Conservation (phyloP, 2,797 vertebrate species). For the Melopsittacus undulatus region DNA sequence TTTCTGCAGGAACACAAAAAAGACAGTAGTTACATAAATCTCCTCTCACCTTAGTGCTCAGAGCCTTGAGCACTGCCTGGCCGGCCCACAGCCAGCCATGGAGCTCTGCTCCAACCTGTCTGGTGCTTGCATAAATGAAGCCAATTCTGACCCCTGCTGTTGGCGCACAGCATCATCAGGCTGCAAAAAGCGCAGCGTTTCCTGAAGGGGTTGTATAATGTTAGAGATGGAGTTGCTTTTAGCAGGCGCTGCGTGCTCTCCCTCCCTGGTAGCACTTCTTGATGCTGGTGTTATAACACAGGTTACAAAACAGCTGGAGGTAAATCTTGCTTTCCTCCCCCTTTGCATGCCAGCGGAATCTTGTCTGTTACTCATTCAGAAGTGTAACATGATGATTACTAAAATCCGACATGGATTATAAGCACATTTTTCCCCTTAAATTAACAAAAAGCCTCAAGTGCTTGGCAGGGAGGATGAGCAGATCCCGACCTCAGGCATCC, state of each 20-base stretch:
- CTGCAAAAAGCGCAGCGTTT: not conserved
- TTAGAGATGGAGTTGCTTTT: not conserved
- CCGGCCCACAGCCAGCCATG: not conserved
- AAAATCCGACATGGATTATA: not conserved
- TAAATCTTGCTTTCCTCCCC: not conserved
- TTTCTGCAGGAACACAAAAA: not conserved
- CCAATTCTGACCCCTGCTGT: slow-evolving; percentile 55
- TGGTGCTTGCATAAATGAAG: slow-evolving; percentile 5
- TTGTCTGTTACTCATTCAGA: not conserved
- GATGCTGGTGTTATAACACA: not conserved
- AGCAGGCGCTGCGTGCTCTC: not conserved
- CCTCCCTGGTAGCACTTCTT: not conserved
- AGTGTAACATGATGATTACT: not conserved
- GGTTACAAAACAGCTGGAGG: slow-evolving; percentile 37
- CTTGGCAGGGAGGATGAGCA: not conserved
- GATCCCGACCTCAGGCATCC: not conserved
- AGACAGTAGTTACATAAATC: not conserved
- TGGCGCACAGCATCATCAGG: not conserved
- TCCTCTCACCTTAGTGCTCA: not conserved
- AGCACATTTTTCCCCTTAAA: not conserved
- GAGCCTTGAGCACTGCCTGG: not conserved
- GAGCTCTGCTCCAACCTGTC: not conserved
- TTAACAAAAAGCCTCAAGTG: not conserved
- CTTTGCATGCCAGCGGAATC: not conserved
- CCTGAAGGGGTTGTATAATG: slow-evolving; percentile 29